Conservation (phyloP, 2,113 vertebrate species). For the Vulpes lagopus region DNA sequence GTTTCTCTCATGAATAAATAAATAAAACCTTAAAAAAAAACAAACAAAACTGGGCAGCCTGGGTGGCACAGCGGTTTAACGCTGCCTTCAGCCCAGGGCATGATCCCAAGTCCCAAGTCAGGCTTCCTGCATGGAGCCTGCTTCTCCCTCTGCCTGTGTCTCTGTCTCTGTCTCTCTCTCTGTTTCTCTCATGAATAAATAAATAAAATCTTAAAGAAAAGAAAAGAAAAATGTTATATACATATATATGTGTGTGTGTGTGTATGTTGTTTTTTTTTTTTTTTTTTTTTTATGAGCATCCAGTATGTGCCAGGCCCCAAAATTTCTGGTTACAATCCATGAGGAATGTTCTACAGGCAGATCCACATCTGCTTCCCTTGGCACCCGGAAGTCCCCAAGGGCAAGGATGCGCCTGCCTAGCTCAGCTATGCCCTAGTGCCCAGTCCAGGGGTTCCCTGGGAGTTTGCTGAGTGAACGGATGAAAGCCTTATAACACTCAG, state of each 20-base stretch:
- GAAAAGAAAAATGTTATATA: background rate
- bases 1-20: too few relatives aligned
- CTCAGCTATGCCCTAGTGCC: background rate
- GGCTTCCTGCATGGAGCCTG: too few relatives aligned
- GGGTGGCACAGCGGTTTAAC: too few relatives aligned
- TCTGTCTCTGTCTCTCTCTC: too few relatives aligned
- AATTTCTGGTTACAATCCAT: background rate
- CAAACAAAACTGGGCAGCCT: too few relatives aligned
- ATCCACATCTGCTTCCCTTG: background rate
- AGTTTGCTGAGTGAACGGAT: background rate
- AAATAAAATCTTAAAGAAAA: too few relatives aligned
- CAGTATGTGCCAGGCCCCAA: background rate
- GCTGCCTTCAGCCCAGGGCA: too few relatives aligned
- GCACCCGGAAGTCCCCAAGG: background rate
- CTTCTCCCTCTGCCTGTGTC: too few relatives aligned
- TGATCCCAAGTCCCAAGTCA: too few relatives aligned
- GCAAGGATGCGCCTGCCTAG: accelerated
- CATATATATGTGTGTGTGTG: too few relatives aligned
- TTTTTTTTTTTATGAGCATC: background rate
- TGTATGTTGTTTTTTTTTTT: background rate
- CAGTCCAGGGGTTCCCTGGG: background rate
- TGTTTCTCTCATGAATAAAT: too few relatives aligned
- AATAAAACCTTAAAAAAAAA: too few relatives aligned
- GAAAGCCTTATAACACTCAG: background rate
- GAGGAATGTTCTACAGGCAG: background rate